phyloP scores from a whole-genome alignment of 2,888 invertebrate species.

The Agonopterix alstromeriana region DNA sequence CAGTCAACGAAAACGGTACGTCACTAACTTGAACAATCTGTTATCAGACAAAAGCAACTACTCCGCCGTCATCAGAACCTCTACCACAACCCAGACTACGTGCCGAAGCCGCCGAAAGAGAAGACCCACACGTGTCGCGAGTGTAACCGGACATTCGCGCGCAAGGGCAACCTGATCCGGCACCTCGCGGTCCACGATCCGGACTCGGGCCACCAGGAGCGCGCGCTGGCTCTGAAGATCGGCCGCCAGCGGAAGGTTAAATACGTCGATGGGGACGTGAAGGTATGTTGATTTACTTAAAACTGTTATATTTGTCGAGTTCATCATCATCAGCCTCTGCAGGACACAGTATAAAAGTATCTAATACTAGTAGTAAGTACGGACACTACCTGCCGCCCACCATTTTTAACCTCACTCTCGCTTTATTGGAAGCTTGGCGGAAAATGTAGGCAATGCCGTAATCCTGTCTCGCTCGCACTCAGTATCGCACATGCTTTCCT shows the following conservation, averaged over 20 bases:
- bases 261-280: conserved; percentile 64
- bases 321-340: no score
- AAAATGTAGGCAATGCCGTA: no score
- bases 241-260: conserved; percentile 88
- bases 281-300: conserved; percentile 26
- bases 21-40: neutral
- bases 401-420: no score
- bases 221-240: conserved; percentile 84
- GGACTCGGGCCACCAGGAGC: conserved; percentile 84
- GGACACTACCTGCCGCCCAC: no score
- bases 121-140: conserved; percentile 93
- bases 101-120: conserved; percentile 91
- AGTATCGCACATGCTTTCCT: no score
- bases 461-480: no score
- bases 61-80: conserved; percentile 90
- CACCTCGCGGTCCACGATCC: conserved; percentile 96
- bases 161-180: conserved; percentile 94
- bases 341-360: no score
- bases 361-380: no score
- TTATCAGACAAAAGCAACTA: conserved; percentile 87
- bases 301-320: no score
- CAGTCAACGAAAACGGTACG: no score
- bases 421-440: no score
- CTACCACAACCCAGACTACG: conserved; percentile 93
- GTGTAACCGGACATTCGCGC: conserved; percentile 84